Conservation (phyloP, 2,888 invertebrate genomes). For the Drosophila borealis region DNA sequence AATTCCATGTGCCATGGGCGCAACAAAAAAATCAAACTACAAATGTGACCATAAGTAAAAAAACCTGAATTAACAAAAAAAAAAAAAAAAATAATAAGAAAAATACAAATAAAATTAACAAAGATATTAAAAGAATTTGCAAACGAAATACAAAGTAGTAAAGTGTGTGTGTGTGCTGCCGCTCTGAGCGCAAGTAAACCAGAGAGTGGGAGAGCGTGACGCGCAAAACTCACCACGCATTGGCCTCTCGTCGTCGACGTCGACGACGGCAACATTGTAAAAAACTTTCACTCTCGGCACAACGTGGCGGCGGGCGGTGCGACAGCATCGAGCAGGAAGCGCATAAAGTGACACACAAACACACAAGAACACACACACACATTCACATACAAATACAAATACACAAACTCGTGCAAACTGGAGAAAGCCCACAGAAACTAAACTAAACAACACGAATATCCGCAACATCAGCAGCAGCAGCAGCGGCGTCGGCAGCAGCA, state of each 20-base stretch:
- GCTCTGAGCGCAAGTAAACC: slow-evolving; percentile 17
- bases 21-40: slow-evolving; percentile 1
- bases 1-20: slow-evolving; percentile 26
- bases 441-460: slow-evolving; percentile 56
- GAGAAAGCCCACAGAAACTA: slow-evolving; percentile 43
- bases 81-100: slow-evolving; percentile 1
- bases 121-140: slow-evolving; percentile 7
- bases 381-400: slow-evolving; percentile 14
- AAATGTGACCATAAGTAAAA: slow-evolving; percentile 19
- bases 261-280: slow-evolving; percentile 27
- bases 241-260: slow-evolving; percentile 34
- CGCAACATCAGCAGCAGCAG: slow-evolving; percentile 19
- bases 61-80: slow-evolving; percentile 17
- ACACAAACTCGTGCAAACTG: slow-evolving; percentile 21
- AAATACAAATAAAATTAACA: slow-evolving; percentile 17
- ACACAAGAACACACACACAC: slow-evolving; percentile 30
- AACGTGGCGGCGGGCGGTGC: slow-evolving; percentile 73
- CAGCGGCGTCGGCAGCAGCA: slow-evolving; percentile 19
- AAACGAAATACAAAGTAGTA: slow-evolving; percentile 26
- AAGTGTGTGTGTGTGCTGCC: slow-evolving; percentile 17
- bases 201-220: slow-evolving; percentile 24
- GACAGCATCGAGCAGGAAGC: slow-evolving; percentile 71
- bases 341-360: slow-evolving; percentile 74
- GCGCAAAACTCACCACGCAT: slow-evolving; percentile 58
- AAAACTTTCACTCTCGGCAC: slow-evolving; percentile 76